phyloP scores from a whole-genome alignment of 2,113 vertebrate species.

The Ellobius talpinus region DNA sequence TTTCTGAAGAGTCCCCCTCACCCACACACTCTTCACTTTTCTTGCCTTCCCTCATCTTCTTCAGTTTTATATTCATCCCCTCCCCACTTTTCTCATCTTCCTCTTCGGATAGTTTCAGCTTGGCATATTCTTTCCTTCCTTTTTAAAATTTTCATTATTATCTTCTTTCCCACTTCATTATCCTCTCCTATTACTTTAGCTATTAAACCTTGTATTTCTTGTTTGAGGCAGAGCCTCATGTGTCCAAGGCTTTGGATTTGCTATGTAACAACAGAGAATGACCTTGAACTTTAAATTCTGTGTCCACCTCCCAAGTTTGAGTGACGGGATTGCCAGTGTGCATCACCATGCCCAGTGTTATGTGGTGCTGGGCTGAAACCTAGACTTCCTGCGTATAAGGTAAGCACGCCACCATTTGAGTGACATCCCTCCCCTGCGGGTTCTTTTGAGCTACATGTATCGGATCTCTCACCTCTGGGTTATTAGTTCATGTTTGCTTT shows the following conservation, averaged over 20 bases:
- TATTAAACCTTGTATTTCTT: background rate
- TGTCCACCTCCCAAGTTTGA: background rate
- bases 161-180: background rate
- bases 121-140: background rate
- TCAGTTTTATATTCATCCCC: fast-evolving
- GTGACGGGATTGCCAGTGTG: background rate
- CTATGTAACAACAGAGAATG: background rate
- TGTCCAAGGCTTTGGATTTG: background rate
- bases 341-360: fast-evolving
- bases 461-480: background rate
- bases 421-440: background rate
- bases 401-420: background rate
- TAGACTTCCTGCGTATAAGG: background rate
- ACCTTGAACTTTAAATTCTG: too few species aligned
- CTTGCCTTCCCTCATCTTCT: background rate
- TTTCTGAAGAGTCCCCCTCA: constrained; percentile 45
- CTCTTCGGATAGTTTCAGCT: background rate
- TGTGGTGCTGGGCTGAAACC: too few species aligned
- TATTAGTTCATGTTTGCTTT: background rate
- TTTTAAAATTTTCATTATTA: background rate
- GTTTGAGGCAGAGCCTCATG: background rate
- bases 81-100: background rate
- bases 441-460: background rate
- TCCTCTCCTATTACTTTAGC: background rate
- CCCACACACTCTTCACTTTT: background rate